These are phyloP conservation scores for Melolontha melolontha DNA, from an alignment of 2,888 invertebrate species.

Conservation along the genomic window DNA sequence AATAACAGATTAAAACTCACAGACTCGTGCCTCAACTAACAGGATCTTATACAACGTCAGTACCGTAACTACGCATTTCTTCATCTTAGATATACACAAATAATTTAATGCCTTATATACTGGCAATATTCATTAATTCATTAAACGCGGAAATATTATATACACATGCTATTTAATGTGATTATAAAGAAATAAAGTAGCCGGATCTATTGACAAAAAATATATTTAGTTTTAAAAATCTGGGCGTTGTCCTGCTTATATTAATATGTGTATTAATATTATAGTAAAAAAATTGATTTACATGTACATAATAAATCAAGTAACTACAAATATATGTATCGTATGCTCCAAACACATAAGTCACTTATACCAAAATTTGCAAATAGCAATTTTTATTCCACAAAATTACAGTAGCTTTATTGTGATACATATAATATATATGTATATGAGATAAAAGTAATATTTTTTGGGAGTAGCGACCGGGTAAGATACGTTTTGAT, in stretches of 20 bases:
- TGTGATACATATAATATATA: too few relatives aligned
- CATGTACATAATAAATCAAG: too few relatives aligned
- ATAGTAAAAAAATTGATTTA: too few relatives aligned
- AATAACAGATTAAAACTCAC: slow-evolving; percentile 35
- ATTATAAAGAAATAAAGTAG: slow-evolving; percentile 20
- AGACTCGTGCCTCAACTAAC: slow-evolving; percentile 40
- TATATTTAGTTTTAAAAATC: neutral
- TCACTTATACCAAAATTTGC: neutral
- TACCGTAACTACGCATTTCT: slow-evolving; percentile 25
- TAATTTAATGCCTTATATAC: slow-evolving; percentile 35
- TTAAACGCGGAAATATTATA: slow-evolving; percentile 31
- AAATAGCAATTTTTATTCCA: neutral
- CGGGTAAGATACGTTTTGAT: too few relatives aligned
- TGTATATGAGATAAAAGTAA: too few relatives aligned
- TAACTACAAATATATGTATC: too few relatives aligned
- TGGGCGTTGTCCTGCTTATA: too few relatives aligned
- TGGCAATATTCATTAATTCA: slow-evolving; percentile 25
- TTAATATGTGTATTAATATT: too few relatives aligned
- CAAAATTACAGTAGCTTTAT: too few relatives aligned
- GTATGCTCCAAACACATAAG: too few relatives aligned
- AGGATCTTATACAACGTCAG: slow-evolving; percentile 23
- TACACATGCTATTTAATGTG: slow-evolving; percentile 29
- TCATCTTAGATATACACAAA: slow-evolving; percentile 30
- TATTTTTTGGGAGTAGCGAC: too few relatives aligned
- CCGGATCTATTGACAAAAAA: neutral